phyloP scores from a whole-genome alignment of 2,797 vertebrate genomes.

The Sebastes variabilis region DNA sequence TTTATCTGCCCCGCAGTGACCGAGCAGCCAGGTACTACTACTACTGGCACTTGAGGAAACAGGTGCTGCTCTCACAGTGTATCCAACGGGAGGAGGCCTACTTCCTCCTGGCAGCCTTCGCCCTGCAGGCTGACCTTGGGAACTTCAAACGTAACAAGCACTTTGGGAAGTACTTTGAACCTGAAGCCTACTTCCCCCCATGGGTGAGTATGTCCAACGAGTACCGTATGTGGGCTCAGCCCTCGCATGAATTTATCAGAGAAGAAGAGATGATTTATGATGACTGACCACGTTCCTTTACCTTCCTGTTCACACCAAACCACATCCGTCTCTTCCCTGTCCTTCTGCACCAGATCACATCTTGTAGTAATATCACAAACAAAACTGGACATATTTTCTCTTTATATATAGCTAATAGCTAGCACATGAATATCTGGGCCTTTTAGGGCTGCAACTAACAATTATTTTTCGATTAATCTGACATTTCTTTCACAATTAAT shows the following conservation, averaged over 20 bases:
- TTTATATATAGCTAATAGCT: too few species aligned
- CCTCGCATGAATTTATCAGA: neutral
- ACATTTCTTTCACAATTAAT: too few species aligned
- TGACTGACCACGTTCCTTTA: neutral
- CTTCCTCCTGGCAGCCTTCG: constrained; percentile 96
- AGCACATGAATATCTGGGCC: too few species aligned
- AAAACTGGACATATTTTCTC: neutral
- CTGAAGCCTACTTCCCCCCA: constrained; percentile 94
- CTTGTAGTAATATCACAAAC: neutral
- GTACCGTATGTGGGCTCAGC: neutral
- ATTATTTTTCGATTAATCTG: neutral
- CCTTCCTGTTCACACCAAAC: neutral
- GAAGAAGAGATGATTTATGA: constrained; percentile 9
- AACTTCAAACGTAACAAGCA: constrained; percentile 98
- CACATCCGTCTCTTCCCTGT: neutral
- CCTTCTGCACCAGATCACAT: neutral
- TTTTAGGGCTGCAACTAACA: neutral
- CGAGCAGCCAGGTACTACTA: constrained; percentile 94
- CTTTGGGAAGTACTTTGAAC: constrained; percentile 97
- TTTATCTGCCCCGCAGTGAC: constrained; percentile 81
- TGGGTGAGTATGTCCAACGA: constrained; percentile 86
- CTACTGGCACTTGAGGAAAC: constrained; percentile 98
- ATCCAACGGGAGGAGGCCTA: constrained; percentile 94
- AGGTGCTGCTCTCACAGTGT: constrained; percentile 94
- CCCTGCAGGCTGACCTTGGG: constrained; percentile 95